Evolutionary conservation across 2,888 invertebrate species (phyloP), one percentile per base, ranked within the genome.

Genomic region (Agriopis leucophaearia): DNA sequence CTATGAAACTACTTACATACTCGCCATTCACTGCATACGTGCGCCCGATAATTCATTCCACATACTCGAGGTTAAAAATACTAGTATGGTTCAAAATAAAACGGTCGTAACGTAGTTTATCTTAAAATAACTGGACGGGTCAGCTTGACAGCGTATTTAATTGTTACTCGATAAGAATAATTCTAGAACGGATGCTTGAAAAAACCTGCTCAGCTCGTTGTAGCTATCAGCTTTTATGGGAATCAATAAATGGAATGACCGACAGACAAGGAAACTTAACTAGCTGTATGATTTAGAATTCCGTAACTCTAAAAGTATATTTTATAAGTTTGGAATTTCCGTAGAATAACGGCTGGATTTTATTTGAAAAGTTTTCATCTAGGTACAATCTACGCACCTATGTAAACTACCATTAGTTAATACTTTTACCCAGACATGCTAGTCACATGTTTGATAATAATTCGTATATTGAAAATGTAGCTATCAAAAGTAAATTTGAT

Each of bases 11-110:
- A 77, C 82, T 78, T 79, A 75, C 79, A 80, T 81, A 77, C 74
- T 77, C 81, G 74, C 81, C 84, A 85, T 84, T 84, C 83, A 81
- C 81, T 70, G 68, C 74, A 77, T 75, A 77, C 75, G 78, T 77
- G 77, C 66, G 74, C 54, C 18, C 56, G 69, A 78, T 80, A 76
- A 72, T 76, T 74, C 74, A 75, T 79, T 76, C 73, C 79, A 75
- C 75, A 69, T 56, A 69, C 72, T 72, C 58, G 74, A 74, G 71
- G 74, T 76, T 79, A 76, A 80, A 78, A 81, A 78, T 75, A 80
- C 73, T 73, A 67, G 70, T 74, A 73, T 73, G 70, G 42, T 54
- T 74, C 69, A 60, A 67, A 70, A 74, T 73, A 75, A 78, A 81
- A 77, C 72, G 70, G 80, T 81, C 80, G 65, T 74, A 71, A 71